Evolutionary conservation across 2,797 vertebrate genomes (phyloP), one percentile per base, ranked within the genome.

Genomic region (Oreortyx pictus): DNA sequence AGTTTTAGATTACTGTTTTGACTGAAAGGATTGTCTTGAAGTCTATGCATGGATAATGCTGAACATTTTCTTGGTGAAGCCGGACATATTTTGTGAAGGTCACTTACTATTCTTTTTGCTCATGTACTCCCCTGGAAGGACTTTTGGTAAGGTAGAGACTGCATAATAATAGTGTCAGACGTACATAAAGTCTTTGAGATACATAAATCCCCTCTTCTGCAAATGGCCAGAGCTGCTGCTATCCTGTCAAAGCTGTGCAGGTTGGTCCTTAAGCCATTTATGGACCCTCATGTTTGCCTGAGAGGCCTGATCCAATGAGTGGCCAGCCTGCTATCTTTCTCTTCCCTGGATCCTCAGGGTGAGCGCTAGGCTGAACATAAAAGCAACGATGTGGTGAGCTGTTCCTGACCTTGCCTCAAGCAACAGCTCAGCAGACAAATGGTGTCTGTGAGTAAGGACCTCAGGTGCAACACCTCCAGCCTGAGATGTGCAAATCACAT

Each of bases 111-210:
- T 67, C 27, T 33, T 72, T 8, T 10, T 24, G 0, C 5, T 23
- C 29, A 68, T 59, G 3, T 62, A 73, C 23, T 57, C 46, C 54
- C 4, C 8, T 65, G 31, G 62, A 23, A 54, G 17, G 13, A 60
- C 29, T 2, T 3, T 7, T 31, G 17, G 6, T 11, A 33, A 0
- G 2, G 24, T 1, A 37, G 47, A 64, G 56, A 41, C 24, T 19
- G 5, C 14, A 19, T 25, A 76, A 24, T 1, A 41, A 8, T 4
- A 0, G 5, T 1, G 13, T 66, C n/a, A 60, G 29, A 39, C 61
- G 11, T 14, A 15, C 17, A 46, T 74, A 14, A 57, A 50, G 5
- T 18, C 33, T 87, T 67, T 7, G 4, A 90, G 5, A 39, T 2
- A 10, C 25, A 14, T 27, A 67, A 95, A 88, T 31, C 6, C 31